A percentile compares a stretch with the other conserved stretches of the same genome.
These are phyloP conservation scores for Toxotes chatareus DNA, from an alignment of 2,113 vertebrate genomes.

Conservation along the genomic window DNA sequence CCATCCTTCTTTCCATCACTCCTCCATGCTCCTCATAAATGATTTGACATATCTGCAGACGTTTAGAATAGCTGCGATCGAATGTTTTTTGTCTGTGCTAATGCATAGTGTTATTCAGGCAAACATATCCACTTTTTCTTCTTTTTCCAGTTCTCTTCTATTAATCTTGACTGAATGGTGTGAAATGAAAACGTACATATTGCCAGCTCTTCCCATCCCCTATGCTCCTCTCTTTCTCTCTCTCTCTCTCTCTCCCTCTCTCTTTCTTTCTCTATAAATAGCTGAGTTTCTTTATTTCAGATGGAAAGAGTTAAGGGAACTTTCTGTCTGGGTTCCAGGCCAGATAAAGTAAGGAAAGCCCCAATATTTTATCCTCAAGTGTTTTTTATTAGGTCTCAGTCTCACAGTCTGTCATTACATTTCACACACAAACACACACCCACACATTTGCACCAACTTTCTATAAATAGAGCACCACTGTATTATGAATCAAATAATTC, in stretches of 20 bases:
- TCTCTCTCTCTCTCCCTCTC: not conserved
- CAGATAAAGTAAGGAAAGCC: constrained; percentile 50
- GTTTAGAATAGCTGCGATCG: not conserved
- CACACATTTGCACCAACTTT: constrained; percentile 24
- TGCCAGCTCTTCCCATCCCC: not conserved
- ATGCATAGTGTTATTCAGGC: constrained; percentile 19
- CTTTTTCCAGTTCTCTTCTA: constrained; percentile 14
- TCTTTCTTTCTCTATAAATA: constrained; percentile 17
- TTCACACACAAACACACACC: constrained; percentile 35
- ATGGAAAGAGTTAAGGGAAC: constrained; percentile 42
- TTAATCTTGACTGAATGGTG: constrained; percentile 50
- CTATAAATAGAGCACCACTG: constrained; percentile 26
- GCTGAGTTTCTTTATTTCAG: constrained; percentile 35
- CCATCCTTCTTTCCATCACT: constrained; percentile 19
- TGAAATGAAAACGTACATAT: constrained; percentile 52
- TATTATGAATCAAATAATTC: constrained; percentile 30
- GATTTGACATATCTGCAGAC: constrained; percentile 31
- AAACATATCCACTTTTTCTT: not conserved
- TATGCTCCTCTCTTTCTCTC: not conserved
- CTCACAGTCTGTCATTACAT: constrained; percentile 64
- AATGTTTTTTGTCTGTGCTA: not conserved
- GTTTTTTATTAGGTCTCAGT: constrained; percentile 64
- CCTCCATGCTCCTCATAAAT: constrained; percentile 19
- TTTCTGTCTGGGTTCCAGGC: constrained; percentile 17
- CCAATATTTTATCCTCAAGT: constrained; percentile 43